Evolutionary conservation across 2,888 invertebrate genomes (phyloP).

Genomic region (Pammene aurita): DNA sequence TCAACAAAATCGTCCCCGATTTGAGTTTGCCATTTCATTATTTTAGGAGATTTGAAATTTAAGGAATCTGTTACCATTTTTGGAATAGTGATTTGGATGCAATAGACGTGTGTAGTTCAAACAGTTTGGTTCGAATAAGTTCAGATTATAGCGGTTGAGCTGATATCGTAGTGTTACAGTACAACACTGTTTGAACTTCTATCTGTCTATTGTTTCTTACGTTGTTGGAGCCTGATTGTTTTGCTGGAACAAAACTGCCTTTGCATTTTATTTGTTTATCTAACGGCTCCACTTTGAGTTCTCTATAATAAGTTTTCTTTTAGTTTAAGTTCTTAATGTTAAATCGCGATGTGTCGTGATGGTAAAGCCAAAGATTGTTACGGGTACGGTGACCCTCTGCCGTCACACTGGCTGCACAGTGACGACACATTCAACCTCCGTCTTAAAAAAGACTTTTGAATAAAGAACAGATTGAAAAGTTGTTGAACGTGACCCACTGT

Average conservation of each 20-base stretch:
- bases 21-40: constrained; percentile 41
- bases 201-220: constrained; percentile 18
- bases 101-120: constrained; percentile 3
- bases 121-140: background rate
- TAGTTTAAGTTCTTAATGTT: constrained; percentile 67
- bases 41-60: constrained; percentile 41
- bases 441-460: constrained; percentile 42
- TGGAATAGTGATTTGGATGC: constrained; percentile 34
- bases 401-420: constrained; percentile 75
- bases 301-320: constrained; percentile 52
- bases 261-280: constrained; percentile 53
- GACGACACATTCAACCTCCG: constrained; percentile 56
- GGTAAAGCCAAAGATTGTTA: constrained; percentile 84
- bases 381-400: constrained; percentile 84
- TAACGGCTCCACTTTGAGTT: constrained; percentile 63
- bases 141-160: background rate
- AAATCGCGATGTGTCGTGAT: constrained; percentile 82
- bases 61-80: constrained; percentile 40
- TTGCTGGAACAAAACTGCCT: constrained; percentile 63
- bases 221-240: constrained; percentile 45
- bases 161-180: background rate
- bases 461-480: constrained; percentile 44
- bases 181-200: background rate
- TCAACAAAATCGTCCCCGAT: constrained; percentile 28
- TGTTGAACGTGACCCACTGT: constrained; percentile 61